Evolutionary conservation across 2,888 invertebrate species (phyloP).

Genomic region (Aromia moschata): DNA sequence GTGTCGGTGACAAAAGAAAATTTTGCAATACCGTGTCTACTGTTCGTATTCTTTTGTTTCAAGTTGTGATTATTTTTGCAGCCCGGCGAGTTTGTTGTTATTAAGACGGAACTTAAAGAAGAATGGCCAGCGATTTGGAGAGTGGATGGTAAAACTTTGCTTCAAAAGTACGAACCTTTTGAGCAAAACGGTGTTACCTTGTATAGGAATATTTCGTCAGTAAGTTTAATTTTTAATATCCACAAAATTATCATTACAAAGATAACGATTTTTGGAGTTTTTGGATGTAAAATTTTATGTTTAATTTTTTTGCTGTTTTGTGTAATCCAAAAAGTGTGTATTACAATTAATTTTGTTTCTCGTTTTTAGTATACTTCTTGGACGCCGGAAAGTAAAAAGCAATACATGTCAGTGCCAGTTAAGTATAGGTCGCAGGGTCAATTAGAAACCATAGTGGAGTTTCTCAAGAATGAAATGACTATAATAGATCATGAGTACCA

Average conservation of each 20-base stretch:
- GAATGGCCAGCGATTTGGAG: conserved; percentile 92
- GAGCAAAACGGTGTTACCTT: conserved; percentile 83
- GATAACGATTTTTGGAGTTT: too few relatives aligned
- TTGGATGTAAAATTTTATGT: too few relatives aligned
- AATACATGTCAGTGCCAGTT: conserved; percentile 82
- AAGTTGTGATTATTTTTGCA: conserved; percentile 62
- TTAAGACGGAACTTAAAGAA: conserved; percentile 81
- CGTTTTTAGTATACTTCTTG: conserved; percentile 81
- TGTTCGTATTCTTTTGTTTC: too few relatives aligned
- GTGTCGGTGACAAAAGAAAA: neutral
- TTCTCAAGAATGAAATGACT: conserved; percentile 77
- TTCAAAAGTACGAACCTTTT: conserved; percentile 86
- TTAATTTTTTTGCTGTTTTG: too few relatives aligned
- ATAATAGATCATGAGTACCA: conserved; percentile 75
- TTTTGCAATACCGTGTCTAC: too few relatives aligned
- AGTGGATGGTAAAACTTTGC: conserved; percentile 84
- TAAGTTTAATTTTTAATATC: conserved; percentile 65
- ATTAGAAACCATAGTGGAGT: conserved; percentile 82
- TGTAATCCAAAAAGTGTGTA: too few relatives aligned
- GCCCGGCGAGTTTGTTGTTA: conserved; percentile 89
- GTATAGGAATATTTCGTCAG: conserved; percentile 88
- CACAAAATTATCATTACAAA: too few relatives aligned
- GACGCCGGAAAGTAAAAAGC: conserved; percentile 82
- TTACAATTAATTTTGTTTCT: too few relatives aligned
- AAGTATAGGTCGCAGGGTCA: conserved; percentile 79